Evolutionary conservation across 2,797 vertebrate species (phyloP), one percentile per base, ranked within the genome.

Genomic region (Alauda arvensis): DNA sequence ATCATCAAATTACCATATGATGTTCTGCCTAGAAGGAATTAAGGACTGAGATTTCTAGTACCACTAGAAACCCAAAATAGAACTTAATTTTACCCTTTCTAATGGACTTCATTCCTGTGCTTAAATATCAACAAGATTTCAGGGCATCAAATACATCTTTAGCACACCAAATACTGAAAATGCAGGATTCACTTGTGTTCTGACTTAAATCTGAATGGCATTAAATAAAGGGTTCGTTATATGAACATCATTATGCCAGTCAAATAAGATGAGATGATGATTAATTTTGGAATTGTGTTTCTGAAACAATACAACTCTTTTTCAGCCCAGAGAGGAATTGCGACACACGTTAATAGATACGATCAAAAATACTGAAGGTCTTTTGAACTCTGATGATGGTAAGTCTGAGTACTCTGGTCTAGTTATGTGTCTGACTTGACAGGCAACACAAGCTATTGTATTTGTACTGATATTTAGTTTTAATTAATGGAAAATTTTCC

Each of bases 291-390:
- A 83, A 14, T 39, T 81, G 21, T 62, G 78, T 83, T 86, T 74
- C 68, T 92, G 46, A 83, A 70, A 43, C 31, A 59, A 66, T 79
- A 57, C 46, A 85, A 83, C n/a, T 77, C 74, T 86, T 94, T 89
- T 95, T 52, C 80, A 98, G 97, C 97, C 97, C 77, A 96, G 94
- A 65, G 96, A 97, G 77, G 97, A 98, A 48, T 62, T 97, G 61
- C 83, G 96, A 49, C 69, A 59, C 7, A 45, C 51, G 5, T 74
- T 96, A 82, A 94, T 96, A 81, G 94, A 96, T 48, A 91, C 62
- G 65, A 70, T 89, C 77, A 97, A 92, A 94, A 95, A 59, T 26
- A 81, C 24, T 33, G 83, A 63, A 77, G 87, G 26, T 71, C 69
- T 89, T 88, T 76, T 90, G 17, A 95, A 95, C 69, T 52, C 88